Evolutionary conservation across 2,797 vertebrate species (phyloP).

Genomic region (Schizopygopsis malacanthus): DNA sequence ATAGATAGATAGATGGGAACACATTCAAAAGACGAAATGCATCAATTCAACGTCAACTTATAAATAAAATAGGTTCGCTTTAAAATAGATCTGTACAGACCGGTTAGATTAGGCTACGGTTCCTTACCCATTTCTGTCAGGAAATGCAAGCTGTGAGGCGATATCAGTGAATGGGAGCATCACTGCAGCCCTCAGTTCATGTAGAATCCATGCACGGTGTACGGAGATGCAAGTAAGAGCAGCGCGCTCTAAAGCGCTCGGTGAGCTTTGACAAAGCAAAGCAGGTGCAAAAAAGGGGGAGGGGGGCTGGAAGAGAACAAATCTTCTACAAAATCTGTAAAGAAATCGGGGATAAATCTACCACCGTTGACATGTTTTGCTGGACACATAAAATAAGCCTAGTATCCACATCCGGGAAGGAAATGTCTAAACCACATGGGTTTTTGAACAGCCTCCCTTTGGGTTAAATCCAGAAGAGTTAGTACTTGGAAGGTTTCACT

Average conservation of each 20-base stretch:
- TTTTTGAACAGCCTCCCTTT: conserved; percentile 41
- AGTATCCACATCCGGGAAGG: conserved; percentile 49
- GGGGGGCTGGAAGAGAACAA: conserved; percentile 27
- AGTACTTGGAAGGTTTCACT: conserved; percentile 38
- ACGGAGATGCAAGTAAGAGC: conserved; percentile 39
- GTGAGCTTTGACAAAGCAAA: conserved; percentile 52
- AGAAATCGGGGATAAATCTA: background rate
- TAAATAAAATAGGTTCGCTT: background rate
- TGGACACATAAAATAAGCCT: conserved; percentile 29
- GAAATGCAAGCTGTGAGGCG: conserved; percentile 23
- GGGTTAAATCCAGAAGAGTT: conserved; percentile 57
- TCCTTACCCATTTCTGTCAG: conserved; percentile 54
- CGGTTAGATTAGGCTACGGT: conserved; percentile 4
- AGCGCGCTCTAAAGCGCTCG: conserved; percentile 37
- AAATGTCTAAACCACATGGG: conserved; percentile 35
- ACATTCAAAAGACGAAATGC: background rate
- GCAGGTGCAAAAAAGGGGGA: conserved; percentile 44
- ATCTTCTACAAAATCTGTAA: conserved; percentile 40
- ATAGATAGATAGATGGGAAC: conserved; percentile 44
- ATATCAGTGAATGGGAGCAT: conserved; percentile 45
- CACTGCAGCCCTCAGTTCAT: conserved; percentile 57
- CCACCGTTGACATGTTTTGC: conserved; percentile 22
- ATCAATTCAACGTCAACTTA: conserved; percentile 26
- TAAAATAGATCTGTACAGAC: conserved; percentile 7
- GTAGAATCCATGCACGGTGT: conserved; percentile 61